Evolutionary conservation across 2,888 invertebrate species (phyloP).

Genomic region (Phaonia tiefii): DNA sequence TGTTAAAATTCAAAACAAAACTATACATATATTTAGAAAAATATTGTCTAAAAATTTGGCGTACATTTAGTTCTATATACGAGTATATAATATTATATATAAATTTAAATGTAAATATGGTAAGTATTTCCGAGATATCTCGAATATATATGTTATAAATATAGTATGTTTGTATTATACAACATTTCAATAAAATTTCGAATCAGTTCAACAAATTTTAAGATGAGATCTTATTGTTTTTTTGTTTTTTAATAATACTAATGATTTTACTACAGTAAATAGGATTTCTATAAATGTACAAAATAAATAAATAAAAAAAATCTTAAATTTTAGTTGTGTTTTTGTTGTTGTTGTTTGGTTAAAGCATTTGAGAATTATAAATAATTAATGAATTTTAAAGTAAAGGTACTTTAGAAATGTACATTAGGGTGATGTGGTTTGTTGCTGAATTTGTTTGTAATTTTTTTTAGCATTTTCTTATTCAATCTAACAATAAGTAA

Average conservation of each 20-base stretch:
- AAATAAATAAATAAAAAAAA: constrained; percentile 29
- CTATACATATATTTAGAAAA: constrained; percentile 1
- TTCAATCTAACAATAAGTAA: constrained; percentile 23
- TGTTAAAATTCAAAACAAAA: neutral
- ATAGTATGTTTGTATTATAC: constrained; percentile 38
- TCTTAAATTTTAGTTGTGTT: neutral
- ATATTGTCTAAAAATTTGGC: constrained; percentile 50
- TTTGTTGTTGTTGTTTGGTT: constrained; percentile 23
- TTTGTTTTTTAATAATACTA: constrained; percentile 12
- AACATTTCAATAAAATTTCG: constrained; percentile 63
- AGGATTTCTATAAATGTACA: constrained; percentile 54
- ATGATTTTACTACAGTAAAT: constrained; percentile 46
- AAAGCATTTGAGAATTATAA: constrained; percentile 60
- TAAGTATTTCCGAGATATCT: too few relatives aligned
- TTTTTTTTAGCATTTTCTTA: constrained; percentile 30
- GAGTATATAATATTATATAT: too few relatives aligned
- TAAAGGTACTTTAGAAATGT: constrained; percentile 35
- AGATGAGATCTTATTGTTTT: constrained; percentile 31
- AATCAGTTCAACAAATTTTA: constrained; percentile 60
- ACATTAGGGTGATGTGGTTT: constrained; percentile 45
- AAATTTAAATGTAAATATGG: too few relatives aligned
- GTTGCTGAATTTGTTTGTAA: neutral
- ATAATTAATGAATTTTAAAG: neutral
- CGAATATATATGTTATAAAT: too few relatives aligned
- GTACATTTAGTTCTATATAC: constrained; percentile 10